A percentile compares a stretch with the other conserved stretches of the same genome.
These are phyloP conservation scores for Synergus gifuensis DNA, from an alignment of 2,888 invertebrate species.

Conservation along the genomic window DNA sequence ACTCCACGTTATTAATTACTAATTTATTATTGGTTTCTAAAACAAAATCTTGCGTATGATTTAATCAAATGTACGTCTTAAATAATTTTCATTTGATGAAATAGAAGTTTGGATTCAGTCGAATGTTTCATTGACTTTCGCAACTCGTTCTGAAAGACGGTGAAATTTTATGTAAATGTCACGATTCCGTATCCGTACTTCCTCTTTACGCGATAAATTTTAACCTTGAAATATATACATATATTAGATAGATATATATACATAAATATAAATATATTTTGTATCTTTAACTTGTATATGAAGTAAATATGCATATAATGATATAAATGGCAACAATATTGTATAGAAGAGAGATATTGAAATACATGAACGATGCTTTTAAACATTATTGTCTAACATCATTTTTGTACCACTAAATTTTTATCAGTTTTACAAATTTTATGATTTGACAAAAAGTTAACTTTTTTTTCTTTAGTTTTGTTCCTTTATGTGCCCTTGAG, in stretches of 20 bases:
- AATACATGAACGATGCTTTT: constrained; percentile 78
- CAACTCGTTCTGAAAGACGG: constrained; percentile 37
- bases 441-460: constrained; percentile 55
- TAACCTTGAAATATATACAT: constrained; percentile 59
- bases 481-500: constrained; percentile 38
- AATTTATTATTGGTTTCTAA: neutral
- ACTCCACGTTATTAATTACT: neutral
- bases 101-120: neutral
- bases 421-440: constrained; percentile 60
- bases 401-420: constrained; percentile 76
- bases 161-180: constrained; percentile 62
- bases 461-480: constrained; percentile 52
- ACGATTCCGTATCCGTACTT: constrained; percentile 58
- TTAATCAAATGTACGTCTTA: neutral
- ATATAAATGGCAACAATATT: constrained; percentile 75
- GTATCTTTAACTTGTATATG: constrained; percentile 77
- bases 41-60: neutral
- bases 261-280: constrained; percentile 74
- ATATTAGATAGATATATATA: constrained; percentile 49
- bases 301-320: constrained; percentile 74
- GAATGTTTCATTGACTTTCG: neutral
- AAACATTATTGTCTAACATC: constrained; percentile 77
- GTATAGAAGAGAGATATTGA: constrained; percentile 78
- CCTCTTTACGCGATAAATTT: constrained; percentile 67
- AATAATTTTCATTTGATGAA: neutral